phyloP scores from a whole-genome alignment of 2,797 vertebrate genomes.

The Masticophis lateralis region DNA sequence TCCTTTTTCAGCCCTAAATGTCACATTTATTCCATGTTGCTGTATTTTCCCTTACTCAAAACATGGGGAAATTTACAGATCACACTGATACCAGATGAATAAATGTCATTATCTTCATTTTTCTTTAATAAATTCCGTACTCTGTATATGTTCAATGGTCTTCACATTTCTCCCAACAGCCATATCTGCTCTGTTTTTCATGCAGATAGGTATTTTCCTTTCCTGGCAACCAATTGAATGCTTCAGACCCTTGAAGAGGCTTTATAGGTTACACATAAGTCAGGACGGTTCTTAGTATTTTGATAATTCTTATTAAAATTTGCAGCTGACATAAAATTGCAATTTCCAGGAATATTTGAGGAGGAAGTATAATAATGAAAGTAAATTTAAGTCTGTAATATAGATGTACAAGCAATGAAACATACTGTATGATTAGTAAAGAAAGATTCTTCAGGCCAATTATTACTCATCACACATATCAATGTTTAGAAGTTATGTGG shows the following conservation, averaged over 20 bases:
- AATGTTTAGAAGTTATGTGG: neutral
- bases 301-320: neutral
- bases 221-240: neutral
- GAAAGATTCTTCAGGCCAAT: neutral
- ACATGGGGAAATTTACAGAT: constrained; percentile 21
- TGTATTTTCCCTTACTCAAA: neutral
- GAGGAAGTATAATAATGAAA: neutral
- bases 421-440: neutral
- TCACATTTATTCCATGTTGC: neutral
- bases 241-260: neutral
- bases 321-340: neutral
- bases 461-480: neutral
- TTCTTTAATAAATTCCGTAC: neutral
- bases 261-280: neutral
- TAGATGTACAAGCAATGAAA: neutral
- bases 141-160: neutral
- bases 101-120: neutral
- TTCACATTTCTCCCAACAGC: neutral
- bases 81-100: constrained; percentile 24
- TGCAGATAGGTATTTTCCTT: neutral
- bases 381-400: neutral
- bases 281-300: neutral
- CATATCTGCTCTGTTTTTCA: neutral
- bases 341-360: neutral
- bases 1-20: neutral